These are phyloP conservation scores for Rhynchopsitta pachyrhyncha DNA, from an alignment of 2,113 vertebrate genomes.

Conservation along the genomic window DNA sequence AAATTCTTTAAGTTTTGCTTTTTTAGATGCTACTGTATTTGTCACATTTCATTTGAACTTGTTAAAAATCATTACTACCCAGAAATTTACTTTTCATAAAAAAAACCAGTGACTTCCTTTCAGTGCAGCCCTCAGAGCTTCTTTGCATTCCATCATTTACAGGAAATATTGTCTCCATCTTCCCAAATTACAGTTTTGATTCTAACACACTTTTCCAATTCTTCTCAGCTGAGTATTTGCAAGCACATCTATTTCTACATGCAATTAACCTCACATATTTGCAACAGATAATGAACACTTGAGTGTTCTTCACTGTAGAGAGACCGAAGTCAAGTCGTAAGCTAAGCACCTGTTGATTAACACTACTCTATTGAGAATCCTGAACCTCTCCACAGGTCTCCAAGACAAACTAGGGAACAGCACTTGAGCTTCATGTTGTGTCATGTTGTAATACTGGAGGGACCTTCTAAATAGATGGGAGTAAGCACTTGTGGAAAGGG, in stretches of 20 bases:
- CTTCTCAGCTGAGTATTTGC: neutral
- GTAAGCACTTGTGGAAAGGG: neutral
- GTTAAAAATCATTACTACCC: neutral
- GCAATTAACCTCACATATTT: neutral
- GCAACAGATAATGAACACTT: neutral
- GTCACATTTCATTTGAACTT: neutral
- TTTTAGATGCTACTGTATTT: neutral
- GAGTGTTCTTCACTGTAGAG: slow-evolving; percentile 4
- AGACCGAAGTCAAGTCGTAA: neutral
- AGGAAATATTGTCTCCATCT: neutral
- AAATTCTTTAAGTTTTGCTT: neutral
- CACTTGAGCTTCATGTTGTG: neutral
- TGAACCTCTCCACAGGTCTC: neutral
- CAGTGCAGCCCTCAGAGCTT: neutral
- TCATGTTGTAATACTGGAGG: neutral
- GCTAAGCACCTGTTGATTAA: slow-evolving; percentile 8
- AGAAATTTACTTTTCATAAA: neutral
- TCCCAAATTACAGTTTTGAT: neutral
- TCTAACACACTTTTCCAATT: neutral
- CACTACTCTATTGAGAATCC: neutral
- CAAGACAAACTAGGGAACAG: neutral
- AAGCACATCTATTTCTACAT: neutral
- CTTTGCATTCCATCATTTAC: neutral
- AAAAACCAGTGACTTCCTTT: neutral
- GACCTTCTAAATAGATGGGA: neutral